Conservation (phyloP, 2,888 invertebrate species). For the Eristalis intricaria region DNA sequence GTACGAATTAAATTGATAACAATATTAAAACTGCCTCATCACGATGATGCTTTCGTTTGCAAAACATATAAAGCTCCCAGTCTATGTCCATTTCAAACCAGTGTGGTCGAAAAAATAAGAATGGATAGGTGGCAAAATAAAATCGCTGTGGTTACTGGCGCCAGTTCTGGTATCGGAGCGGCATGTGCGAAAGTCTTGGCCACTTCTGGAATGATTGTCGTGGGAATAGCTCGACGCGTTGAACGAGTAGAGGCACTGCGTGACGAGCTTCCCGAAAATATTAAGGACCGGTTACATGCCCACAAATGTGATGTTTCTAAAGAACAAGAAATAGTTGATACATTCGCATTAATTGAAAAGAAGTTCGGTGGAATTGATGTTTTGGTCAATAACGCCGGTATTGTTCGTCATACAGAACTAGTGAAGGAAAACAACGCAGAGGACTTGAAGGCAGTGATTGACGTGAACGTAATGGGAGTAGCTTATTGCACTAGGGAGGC, state of each 20-base stretch:
- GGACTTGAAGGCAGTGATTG: slow-evolving; percentile 79
- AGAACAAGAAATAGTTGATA: slow-evolving; percentile 83
- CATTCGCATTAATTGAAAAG: slow-evolving; percentile 83
- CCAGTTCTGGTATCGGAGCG: slow-evolving; percentile 84
- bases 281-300: slow-evolving; percentile 79
- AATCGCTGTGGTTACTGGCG: slow-evolving; percentile 85
- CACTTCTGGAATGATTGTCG: slow-evolving; percentile 83
- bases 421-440: slow-evolving; percentile 76
- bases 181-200: slow-evolving; percentile 44
- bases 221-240: slow-evolving; percentile 83
- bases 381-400: slow-evolving; percentile 84
- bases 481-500: slow-evolving; percentile 82
- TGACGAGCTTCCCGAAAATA: slow-evolving; percentile 73
- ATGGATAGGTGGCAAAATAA: slow-evolving; percentile 85
- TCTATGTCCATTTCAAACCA: too few relatives aligned
- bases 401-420: slow-evolving; percentile 76
- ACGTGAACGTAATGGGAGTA: slow-evolving; percentile 82
- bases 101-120: background rate
- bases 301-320: slow-evolving; percentile 83
- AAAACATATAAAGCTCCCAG: too few relatives aligned
- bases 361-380: slow-evolving; percentile 83
- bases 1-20: too few relatives aligned
- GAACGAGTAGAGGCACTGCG: slow-evolving; percentile 78
- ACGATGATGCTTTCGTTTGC: too few relatives aligned
- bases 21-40: too few relatives aligned